Evolutionary conservation across 2,888 invertebrate genomes (phyloP).

Genomic region (Sinohyriopsis cumingii): DNA sequence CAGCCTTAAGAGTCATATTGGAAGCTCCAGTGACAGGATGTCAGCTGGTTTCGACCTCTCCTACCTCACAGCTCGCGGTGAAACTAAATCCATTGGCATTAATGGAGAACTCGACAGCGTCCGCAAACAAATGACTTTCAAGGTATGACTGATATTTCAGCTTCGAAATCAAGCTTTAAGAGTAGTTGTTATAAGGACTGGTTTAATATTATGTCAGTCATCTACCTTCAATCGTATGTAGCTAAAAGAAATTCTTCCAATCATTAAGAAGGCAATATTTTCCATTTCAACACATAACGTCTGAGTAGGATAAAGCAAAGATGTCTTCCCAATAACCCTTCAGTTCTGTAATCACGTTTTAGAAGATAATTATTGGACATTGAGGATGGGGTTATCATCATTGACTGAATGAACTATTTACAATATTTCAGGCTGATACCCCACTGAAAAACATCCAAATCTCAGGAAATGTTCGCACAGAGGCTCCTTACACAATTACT

Average conservation of each 20-base stretch:
- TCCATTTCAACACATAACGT: too few relatives aligned
- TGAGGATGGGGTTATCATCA: not conserved
- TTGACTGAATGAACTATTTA: not conserved
- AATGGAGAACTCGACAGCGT: constrained; percentile 44
- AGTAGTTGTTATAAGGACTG: not conserved
- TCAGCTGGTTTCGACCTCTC: constrained; percentile 42
- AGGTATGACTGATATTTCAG: constrained; percentile 28
- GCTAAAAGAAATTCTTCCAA: too few relatives aligned
- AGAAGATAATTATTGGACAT: not conserved
- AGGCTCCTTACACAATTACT: constrained; percentile 33
- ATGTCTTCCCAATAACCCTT: too few relatives aligned
- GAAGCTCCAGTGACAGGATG: constrained; percentile 32
- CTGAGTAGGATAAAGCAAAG: too few relatives aligned
- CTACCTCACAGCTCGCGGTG: constrained; percentile 46
- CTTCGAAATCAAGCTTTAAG: not conserved
- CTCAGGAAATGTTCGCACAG: constrained; percentile 28
- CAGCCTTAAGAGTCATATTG: constrained; percentile 40
- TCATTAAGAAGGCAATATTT: too few relatives aligned
- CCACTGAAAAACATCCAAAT: constrained; percentile 51
- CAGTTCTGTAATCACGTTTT: not conserved
- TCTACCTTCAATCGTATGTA: too few relatives aligned
- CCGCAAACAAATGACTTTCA: constrained; percentile 37
- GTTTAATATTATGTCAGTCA: too few relatives aligned
- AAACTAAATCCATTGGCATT: constrained; percentile 41
- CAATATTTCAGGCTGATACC: constrained; percentile 33